Evolutionary conservation across 92 coral and sea anemone species (phyloP), one percentile per base, ranked within the genome.

Genomic region (Palythoa caribaeorum): DNA sequence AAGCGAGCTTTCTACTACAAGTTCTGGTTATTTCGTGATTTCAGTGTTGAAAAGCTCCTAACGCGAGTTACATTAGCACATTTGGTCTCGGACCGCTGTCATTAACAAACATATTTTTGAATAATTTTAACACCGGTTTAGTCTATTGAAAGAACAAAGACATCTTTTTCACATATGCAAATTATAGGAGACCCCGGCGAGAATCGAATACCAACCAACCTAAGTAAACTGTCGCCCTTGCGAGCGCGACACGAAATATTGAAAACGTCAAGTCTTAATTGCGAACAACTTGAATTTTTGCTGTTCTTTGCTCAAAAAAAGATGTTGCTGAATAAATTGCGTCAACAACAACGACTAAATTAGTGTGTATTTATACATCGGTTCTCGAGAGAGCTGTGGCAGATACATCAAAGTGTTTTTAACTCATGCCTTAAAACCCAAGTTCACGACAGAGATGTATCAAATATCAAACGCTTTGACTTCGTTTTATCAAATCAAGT

Each of bases 81-180:
- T 81, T 81, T 48, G 86, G 86, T 81, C 38, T n/a, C 44, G 76
- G 74, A 81, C 86, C 36, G 86, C 76, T 71, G 59, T 66, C 86
- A 81, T 81, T 81, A 81, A 40, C 71, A 65, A 81, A 66, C 47
- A 81, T 81, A 71, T 66, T 63, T 71, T 65, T 81, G 86, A 81
- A 81, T 81, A 81, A 81, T 81, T 81, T 81, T 40, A 81, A 76
- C 86, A 35, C 74, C 86, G 9, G 76, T 81, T 66, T 81, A 50
- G 19, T 80, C 66, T 50, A 66, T 66, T 81, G 76, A 81, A 66
- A 44, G 74, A 69, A 81, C 86, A 81, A 81, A 65, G 86, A 36
- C 60, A 81, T 50, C 74, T 65, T 81, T 80, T 71, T 81, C 60
- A 50, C 71, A 35, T 81, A 81, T 81, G 75, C 76, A 81, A 81